Evolutionary conservation across 2,888 invertebrate species (phyloP), one percentile per base, ranked within the genome.

Genomic region (Scaptomyza reducta): DNA sequence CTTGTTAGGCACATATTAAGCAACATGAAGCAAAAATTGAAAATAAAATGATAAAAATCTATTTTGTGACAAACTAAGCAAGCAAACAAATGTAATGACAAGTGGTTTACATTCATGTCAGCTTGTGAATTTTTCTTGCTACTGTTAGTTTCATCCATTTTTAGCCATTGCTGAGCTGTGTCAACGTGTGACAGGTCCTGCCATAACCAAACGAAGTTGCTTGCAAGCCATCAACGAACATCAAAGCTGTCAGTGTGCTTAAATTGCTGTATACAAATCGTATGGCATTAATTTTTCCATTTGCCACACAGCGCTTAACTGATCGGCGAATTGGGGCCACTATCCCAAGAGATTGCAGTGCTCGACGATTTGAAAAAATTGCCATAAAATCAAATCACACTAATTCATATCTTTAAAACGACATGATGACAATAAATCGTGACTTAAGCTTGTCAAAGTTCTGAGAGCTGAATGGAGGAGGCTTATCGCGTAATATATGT

Each of bases 131-230:
- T 29, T 27, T 38, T 18, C 27, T 16, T 22, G 10, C 10, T 45
- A 31, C 35, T 22, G 50, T 45, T 1, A 10, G n/a, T 9, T 53
- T 40, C 51, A 31, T 9, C 29, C 13, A 16, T 31, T 42, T 22
- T 63, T 22, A 46, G 40, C 22, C 13, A 6, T n/a, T 10, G 42
- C 6, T 31, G 31, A 31, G 58, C 44, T 47, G 35, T 65, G 66
- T 71, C 73, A 76, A 76, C 25, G 41, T 73, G 72, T 57, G 65
- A 70, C 7, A 33, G 38, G 16, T 22, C 14, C 25, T 22, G 33
- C 51, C 50, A 45, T 47, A 42, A 63, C 64, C 53, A 16, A 51
- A 56, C 47, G 33, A 58, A 47, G 70, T 61, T 61, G 25, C 49
- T 41, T 41, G 42, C 40, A 49, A 38, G 62, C 63, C 64, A 45